Evolutionary conservation across 2,888 invertebrate species (phyloP), one percentile per base, ranked within the genome.

Genomic region (Pyrocoelia pectoralis): DNA sequence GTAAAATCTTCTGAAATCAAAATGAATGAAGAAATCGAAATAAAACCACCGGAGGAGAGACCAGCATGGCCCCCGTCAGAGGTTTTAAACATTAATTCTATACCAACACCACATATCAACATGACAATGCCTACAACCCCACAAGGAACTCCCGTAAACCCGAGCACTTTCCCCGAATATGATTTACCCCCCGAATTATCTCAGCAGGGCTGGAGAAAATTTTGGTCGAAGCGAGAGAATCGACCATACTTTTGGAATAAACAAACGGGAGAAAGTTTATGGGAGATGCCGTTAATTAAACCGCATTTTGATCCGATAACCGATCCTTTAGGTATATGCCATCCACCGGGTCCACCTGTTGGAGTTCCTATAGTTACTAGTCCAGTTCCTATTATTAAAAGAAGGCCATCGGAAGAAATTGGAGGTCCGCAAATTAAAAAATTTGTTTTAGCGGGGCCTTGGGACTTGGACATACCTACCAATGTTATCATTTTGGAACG

Each of bases 221-320:
- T 94, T 81, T 98, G 97, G 97, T 97, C 97, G 14, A 94, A 95
- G 77, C 84, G 97, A 56, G 97, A 98, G 81, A 95, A 93, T 78
- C 85, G 97, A 19, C 95, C 95, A 1, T 98, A 98, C 80, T 98
- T 93, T 83, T 98, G 97, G 94, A 98, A 98, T 80, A 96, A 96
- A 83, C 83, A 93, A 17, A 95, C 95, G 0, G 95, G 96, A 56
- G 95, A 97, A 83, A 97, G 97, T n/a, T 84, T 97, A 72, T 98
- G 98, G 98, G 97, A 98, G 80, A 89, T 95, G 87, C 97, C 97
- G 10, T 82, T 89, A 8, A 56, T 73, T 18, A 90, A 90, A 77
- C 86, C 89, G 63, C 92, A 91, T 72, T 95, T 93, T 82, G 97
- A 97, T 84, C 94, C 94, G 1, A 88, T 95, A 51, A 95, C 95